A percentile compares a stretch with the other conserved stretches of the same genome.
These are phyloP conservation scores for Aplidium turbinatum DNA, from an alignment of 23 tunicate genomes.

Conservation along the genomic window DNA sequence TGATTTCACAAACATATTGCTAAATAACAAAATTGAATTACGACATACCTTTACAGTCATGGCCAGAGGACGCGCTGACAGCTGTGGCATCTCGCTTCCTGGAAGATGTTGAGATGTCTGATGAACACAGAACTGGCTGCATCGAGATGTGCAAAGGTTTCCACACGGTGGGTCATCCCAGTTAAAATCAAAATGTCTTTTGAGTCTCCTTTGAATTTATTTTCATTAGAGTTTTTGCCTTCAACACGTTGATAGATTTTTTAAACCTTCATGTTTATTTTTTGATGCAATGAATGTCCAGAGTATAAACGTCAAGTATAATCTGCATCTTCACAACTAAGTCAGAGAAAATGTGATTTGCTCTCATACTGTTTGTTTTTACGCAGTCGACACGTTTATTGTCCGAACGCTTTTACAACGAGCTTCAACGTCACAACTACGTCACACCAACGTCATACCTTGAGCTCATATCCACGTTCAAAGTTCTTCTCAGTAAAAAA, in stretches of 20 bases:
- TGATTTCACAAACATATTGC: too few relatives aligned
- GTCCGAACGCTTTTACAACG: constrained; percentile 41
- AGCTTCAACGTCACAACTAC: constrained; percentile 90
- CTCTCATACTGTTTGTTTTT: neutral
- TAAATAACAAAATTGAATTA: neutral
- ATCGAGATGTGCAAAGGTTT: constrained; percentile 85
- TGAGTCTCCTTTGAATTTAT: neutral
- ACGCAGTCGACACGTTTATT: constrained; percentile 24
- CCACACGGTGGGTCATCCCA: constrained; percentile 71
- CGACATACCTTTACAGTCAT: constrained; percentile 36
- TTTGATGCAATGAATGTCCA: too few relatives aligned
- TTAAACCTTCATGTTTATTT: too few relatives aligned
- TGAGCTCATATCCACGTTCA: constrained; percentile 89
- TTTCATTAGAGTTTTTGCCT: neutral
- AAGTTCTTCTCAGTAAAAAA: constrained; percentile 76
- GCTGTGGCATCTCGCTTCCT: constrained; percentile 91
- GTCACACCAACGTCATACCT: constrained; percentile 99
- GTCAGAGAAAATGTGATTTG: too few relatives aligned
- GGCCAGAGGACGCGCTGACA: constrained; percentile 97
- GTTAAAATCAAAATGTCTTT: neutral
- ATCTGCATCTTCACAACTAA: too few relatives aligned
- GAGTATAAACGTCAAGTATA: too few relatives aligned
- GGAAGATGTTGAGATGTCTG: constrained; percentile 97
- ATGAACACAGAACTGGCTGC: constrained; percentile 75
- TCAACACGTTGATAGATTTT: neutral